Conservation (phyloP, 2,888 invertebrate genomes). For the Ophraella communa region DNA sequence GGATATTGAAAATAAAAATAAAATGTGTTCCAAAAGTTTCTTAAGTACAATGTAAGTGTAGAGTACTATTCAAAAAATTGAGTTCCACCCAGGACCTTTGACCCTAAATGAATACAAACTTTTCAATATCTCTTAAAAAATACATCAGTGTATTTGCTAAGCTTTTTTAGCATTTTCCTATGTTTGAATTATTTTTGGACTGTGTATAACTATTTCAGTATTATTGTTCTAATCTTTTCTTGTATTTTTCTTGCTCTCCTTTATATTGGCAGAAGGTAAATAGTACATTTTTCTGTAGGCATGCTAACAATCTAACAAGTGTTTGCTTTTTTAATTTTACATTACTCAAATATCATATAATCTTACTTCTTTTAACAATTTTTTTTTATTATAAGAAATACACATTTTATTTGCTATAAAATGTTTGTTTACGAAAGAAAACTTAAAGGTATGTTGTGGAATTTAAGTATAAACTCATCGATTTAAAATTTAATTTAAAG, state of each 20-base stretch:
- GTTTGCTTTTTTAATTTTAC: constrained; percentile 16
- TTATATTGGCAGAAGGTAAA: constrained; percentile 58
- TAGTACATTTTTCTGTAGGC: constrained; percentile 43
- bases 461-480: neutral
- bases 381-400: neutral
- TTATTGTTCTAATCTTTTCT: constrained; percentile 40
- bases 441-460: neutral
- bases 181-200: constrained; percentile 11
- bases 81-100: too few species aligned
- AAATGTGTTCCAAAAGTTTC: too few species aligned
- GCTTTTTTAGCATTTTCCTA: too few species aligned
- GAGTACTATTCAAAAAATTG: too few species aligned
- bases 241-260: constrained; percentile 51
- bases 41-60: too few species aligned
- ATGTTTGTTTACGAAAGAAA: too few species aligned
- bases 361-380: neutral
- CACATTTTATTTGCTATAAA: neutral
- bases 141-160: too few species aligned
- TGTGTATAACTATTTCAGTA: constrained; percentile 9
- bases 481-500: too few species aligned
- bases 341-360: neutral
- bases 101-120: too few species aligned
- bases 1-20: too few species aligned
- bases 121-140: too few species aligned
- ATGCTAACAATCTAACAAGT: constrained; percentile 31